Base-by-base conservation (phyloP, 2,888 invertebrate species). In the Heliconius ethilla region DNA sequence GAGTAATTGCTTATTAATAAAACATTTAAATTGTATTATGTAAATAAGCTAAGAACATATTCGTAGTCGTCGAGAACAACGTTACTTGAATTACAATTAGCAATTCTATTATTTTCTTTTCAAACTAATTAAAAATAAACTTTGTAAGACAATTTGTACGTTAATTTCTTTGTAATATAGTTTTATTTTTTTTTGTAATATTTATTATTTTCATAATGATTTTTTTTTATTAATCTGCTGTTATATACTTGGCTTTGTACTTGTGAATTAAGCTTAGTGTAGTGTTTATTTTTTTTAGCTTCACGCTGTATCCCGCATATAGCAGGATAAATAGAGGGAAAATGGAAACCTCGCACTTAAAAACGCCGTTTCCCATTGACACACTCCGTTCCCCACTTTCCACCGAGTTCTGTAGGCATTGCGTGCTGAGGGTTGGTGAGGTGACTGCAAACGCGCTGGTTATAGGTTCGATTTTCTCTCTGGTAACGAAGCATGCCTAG, bases 31-130 rank as follows among this genome's bases (percentile, higher is more conserved):
- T 45, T 18, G 45, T 11, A 63, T 27, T 40, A 69, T 40, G 40
- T 69, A 40, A 69, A 69, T 25, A 15, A 37, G 25, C 1, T 40
- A 40, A 45, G 7, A 69, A 69, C 69, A 69, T 40, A 69, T 69
- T 40, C 69, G 7, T 13, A 25, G 25, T 25, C 13, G 25, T 25
- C 13, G 69, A 25, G 69, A 69, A 40, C 40, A 69, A 37, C 69
- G 25, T 10, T 25, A 25, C 40, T 40, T n/a, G 25, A 40, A 70
- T 70, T 18, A 40, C 15, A 45, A 70, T 45, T 45, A 70, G 45
- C 45, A 45, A 13, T 45, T n/a, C 18, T 25, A 70, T 45, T 70
- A 45, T 45, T 70, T 70, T 45, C 15, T 70, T 45, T 70, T 40
- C 18, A 70, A 15, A 70, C 7, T 25, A 40, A 27, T 27, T 1